Base-by-base conservation (phyloP, 92 coral and sea anemone species). In the Epizoanthus fatuus region DNA sequence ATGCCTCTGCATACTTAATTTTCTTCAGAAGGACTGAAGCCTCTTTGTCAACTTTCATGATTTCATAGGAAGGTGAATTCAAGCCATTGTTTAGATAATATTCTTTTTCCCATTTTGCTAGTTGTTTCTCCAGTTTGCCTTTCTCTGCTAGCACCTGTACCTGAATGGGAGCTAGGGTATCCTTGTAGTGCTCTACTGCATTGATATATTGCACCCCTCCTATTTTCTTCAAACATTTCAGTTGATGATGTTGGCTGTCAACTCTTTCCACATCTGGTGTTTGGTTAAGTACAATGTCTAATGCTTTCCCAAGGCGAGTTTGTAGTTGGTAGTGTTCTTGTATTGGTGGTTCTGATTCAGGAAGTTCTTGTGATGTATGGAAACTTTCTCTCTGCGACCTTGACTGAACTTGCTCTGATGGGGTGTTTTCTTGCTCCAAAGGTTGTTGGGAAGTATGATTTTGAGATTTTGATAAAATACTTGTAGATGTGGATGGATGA, bases 61-160 rank as follows among this genome's bases (percentile, higher is more conserved):
- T 45, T 52, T 83, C 87, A 72, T 83, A 83, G 53, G 81, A 51
- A 16, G 87, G 87, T 3, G 87, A 62, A 45, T 55, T 56, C 37
- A 84, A 60, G 57, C 62, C 74, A 22, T 84, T 73, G 57, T 84
- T 63, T n/a, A 71, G 63, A 69, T 51, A 74, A 75, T 84, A 84
- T 54, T 74, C 54, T 73, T 84, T 84, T 63, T 84, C 88, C 88
- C 88, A 84, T 55, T 84, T 75, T 57, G 83, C 80, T 55, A 84
- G 65, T 73, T 39, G 70, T 84, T 73, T 57, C 57, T 74, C 75
- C 22, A 52, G 25, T 20, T 84, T 74, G 42, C 88, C 62, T 6
- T 64, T 63, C 71, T 84, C 82, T 38, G 72, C 83, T 47, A 84
- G 65, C 44, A 84, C 88, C n/a, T 84, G 59, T 14, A 56, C 49